phyloP scores from a whole-genome alignment of 2,888 invertebrate species.

The Cinara cedri region DNA sequence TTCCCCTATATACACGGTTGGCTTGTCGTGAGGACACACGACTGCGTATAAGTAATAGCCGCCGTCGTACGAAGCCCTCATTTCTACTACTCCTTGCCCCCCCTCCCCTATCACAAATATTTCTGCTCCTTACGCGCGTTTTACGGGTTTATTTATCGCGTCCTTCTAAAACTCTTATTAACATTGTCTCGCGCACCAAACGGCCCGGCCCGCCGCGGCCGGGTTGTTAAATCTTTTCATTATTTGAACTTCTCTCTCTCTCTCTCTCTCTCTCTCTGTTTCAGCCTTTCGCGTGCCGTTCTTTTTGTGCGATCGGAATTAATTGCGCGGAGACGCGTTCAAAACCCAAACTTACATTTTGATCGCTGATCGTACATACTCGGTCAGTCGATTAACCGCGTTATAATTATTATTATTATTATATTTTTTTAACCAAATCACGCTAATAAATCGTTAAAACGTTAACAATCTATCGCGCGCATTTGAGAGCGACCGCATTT shows the following conservation, averaged over 20 bases:
- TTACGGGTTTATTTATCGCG: conserved; percentile 54
- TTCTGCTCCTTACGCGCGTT: conserved; percentile 48
- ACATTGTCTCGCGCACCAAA: conserved; percentile 46
- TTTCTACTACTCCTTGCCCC: no score
- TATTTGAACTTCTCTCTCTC: conserved; percentile 51
- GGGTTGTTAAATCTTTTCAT: conserved; percentile 53
- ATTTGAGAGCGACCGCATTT: no score
- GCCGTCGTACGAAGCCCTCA: conserved; percentile 20
- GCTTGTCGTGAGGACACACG: conserved; percentile 6
- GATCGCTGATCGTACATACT: not conserved
- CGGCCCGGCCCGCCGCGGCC: not conserved
- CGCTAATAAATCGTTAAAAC: no score
- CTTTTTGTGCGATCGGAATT: conserved; percentile 32
- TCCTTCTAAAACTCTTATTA: conserved; percentile 52
- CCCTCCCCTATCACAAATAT: conserved; percentile 2
- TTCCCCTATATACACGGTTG: not conserved
- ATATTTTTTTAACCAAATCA: no score
- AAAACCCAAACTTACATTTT: conserved; percentile 4
- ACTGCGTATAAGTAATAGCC: conserved; percentile 44
- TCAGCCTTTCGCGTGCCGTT: not conserved
- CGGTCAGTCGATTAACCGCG: conserved; percentile 17
- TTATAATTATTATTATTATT: no score
- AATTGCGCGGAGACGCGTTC: conserved; percentile 20
- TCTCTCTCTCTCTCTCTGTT: no score
- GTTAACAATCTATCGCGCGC: no score